Percentiles rank a stretch among this genome's conserved stretches.
These are phyloP conservation scores for Congeria kusceri DNA, from an alignment of 2,888 invertebrate genomes.

Conservation along the genomic window DNA sequence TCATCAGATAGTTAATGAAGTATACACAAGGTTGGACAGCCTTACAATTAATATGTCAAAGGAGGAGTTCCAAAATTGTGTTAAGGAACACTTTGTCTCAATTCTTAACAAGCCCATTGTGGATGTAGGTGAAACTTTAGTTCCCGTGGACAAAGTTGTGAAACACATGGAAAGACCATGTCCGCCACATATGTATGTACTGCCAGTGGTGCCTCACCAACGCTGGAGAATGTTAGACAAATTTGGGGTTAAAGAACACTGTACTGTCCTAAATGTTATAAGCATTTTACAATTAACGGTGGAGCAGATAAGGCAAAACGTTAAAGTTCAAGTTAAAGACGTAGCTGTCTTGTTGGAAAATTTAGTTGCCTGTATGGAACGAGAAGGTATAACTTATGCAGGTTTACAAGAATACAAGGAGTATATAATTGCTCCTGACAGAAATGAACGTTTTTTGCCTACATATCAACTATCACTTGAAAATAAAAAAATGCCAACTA, in stretches of 20 bases:
- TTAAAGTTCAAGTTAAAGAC: background rate
- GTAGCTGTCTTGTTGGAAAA: background rate
- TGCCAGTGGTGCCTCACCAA: background rate
- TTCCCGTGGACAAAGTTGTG: background rate
- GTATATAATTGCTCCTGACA: background rate
- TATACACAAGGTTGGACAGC: background rate
- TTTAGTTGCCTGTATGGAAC: background rate
- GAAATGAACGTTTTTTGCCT: background rate
- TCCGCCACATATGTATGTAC: background rate
- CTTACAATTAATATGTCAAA: background rate
- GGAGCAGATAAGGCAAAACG: background rate
- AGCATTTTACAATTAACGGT: background rate
- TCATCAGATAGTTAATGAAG: background rate
- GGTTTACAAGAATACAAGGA: background rate
- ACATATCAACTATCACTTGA: background rate
- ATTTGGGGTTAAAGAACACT: background rate
- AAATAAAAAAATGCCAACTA: background rate
- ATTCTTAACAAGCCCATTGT: background rate
- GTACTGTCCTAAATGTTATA: background rate
- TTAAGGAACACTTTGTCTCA: background rate
- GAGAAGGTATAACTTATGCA: background rate
- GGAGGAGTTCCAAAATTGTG: background rate
- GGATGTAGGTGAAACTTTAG: background rate
- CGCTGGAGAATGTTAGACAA: background rate
- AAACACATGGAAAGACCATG: background rate